A percentile compares a stretch with the other conserved stretches of the same genome.
These are phyloP conservation scores for Helarctos malayanus DNA, from an alignment of 2,797 vertebrate genomes.

Conservation along the genomic window DNA sequence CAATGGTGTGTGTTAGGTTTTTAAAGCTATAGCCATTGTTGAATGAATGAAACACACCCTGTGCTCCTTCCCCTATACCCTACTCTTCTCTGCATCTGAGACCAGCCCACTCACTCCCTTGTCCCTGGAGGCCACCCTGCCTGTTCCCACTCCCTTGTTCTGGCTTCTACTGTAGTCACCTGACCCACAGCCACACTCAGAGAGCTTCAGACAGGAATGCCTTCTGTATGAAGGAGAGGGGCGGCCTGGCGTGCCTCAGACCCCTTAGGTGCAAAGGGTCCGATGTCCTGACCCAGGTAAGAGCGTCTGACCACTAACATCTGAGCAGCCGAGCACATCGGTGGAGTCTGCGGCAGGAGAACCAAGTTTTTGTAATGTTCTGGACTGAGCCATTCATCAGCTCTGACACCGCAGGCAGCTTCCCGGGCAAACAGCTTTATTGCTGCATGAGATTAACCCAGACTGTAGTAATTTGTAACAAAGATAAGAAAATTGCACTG, in stretches of 20 bases:
- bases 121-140: not conserved
- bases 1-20: not conserved
- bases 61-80: not conserved
- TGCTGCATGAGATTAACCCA: constrained; percentile 88
- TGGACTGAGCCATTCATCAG: constrained; percentile 87
- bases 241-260: not conserved
- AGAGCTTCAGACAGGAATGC: not conserved
- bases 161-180: not conserved
- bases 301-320: not conserved
- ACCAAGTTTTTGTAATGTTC: constrained; percentile 74
- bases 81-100: not conserved
- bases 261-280: not conserved
- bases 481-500: constrained; percentile 88
- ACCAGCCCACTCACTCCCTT: not conserved
- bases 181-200: not conserved
- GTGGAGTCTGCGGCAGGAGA: constrained; percentile 74
- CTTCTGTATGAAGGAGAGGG: not conserved
- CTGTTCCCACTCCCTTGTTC: not conserved
- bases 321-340: not conserved
- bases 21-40: not conserved
- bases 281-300: not conserved
- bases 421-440: constrained; percentile 88
- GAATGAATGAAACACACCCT: not conserved
- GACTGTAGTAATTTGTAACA: constrained; percentile 89
- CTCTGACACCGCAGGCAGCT: constrained; percentile 85